Percentiles rank a stretch among this genome's conserved stretches.
Conservation (phyloP, 2,888 invertebrate species). For the Epiblema foenella region DNA sequence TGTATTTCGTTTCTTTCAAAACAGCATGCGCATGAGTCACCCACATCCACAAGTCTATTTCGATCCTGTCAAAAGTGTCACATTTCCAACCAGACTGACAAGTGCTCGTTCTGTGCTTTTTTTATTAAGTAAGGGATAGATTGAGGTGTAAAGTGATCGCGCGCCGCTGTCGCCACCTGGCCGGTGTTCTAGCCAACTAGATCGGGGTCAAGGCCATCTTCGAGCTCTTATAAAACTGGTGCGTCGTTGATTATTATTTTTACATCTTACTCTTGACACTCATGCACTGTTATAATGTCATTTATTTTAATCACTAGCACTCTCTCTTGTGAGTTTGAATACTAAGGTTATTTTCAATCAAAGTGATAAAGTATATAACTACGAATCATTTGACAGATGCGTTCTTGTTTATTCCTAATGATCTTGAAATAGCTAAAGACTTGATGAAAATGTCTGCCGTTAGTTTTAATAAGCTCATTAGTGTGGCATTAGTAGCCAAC, state of each 20-base stretch:
- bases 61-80: slow-evolving; percentile 28
- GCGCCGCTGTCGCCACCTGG: slow-evolving; percentile 61
- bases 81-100: slow-evolving; percentile 33
- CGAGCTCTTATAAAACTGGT: slow-evolving; percentile 68
- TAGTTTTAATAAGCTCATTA: neutral
- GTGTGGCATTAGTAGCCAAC: neutral
- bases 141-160: slow-evolving; percentile 65
- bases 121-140: slow-evolving; percentile 52
- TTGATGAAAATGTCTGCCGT: neutral
- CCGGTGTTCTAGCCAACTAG: slow-evolving; percentile 66
- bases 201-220: slow-evolving; percentile 80
- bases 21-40: slow-evolving; percentile 9
- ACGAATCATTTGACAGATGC: neutral
- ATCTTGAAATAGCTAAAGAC: neutral
- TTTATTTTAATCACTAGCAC: slow-evolving; percentile 13
- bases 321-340: neutral
- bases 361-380: neutral
- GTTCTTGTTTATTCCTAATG: neutral
- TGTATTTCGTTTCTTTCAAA: slow-evolving; percentile 9
- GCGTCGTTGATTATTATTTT: slow-evolving; percentile 54
- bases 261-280: slow-evolving; percentile 48
- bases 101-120: slow-evolving; percentile 12
- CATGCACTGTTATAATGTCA: slow-evolving; percentile 12
- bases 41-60: slow-evolving; percentile 16
- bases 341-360: neutral